phyloP scores from a whole-genome alignment of 1,140 invertebrate species.

The Varroa destructor region DNA sequence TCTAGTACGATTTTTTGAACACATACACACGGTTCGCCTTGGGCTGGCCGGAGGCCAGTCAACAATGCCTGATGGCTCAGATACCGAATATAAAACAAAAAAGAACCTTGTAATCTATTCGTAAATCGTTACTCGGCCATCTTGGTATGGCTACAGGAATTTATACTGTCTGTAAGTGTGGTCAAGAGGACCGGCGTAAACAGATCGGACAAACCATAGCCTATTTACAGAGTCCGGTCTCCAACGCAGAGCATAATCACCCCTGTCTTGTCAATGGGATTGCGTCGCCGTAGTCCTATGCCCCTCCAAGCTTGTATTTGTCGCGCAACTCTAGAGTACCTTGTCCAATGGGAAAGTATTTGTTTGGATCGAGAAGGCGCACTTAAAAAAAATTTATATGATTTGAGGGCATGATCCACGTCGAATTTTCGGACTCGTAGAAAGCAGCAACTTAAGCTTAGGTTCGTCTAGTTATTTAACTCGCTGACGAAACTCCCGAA shows the following conservation, averaged over 20 bases:
- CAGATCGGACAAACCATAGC: no score
- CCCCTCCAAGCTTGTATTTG: background rate
- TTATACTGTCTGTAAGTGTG: no score
- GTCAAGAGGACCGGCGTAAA: no score
- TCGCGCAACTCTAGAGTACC: background rate
- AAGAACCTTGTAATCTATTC: no score
- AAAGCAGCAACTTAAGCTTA: background rate
- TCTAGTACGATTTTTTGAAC: no score
- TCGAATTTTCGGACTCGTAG: slow-evolving; percentile 22
- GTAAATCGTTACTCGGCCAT: no score
- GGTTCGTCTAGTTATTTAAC: background rate
- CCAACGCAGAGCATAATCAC: background rate
- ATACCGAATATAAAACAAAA: no score
- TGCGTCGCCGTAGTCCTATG: background rate
- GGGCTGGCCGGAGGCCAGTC: no score
- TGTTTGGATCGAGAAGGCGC: slow-evolving; percentile 7
- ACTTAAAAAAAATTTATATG: background rate
- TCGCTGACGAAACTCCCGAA: background rate
- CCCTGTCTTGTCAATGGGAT: background rate
- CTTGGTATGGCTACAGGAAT: no score
- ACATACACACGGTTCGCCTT: no score
- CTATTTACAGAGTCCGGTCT: no score
- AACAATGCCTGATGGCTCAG: no score
- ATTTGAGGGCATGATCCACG: background rate
- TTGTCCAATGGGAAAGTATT: slow-evolving; percentile 3